Evolutionary conservation across 2,888 invertebrate species (phyloP), one percentile per base, ranked within the genome.

Genomic region (Lottia scabra): DNA sequence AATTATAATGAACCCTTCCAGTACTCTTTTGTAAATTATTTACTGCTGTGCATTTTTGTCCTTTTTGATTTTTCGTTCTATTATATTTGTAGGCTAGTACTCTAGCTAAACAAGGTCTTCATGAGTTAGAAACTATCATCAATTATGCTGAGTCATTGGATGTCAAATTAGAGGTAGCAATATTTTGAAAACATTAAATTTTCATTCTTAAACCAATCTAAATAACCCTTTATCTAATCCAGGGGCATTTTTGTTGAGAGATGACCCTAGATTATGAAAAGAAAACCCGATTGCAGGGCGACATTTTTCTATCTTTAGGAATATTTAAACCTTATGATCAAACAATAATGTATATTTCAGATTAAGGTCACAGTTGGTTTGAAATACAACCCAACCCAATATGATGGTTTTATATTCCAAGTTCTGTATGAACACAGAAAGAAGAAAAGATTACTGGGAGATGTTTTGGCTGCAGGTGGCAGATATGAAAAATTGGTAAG

Each of bases 111-210:
- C 92, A 93, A 75, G 95, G 94, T 0, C 87, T 96, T 0, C 91
- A 92, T 56, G 95, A 96, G 77, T 89, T 98, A 73, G 94, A 95
- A 83, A 91, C 91, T 0, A 93, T 96, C 2, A 92, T 93, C 27
- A 91, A 92, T 38, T 91, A 94, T 85, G 93, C 95, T 0, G 92
- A 93, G 83, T 92, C 92, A 45, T 91, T 96, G 67, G 96, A 95
- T 0, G 70, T 84, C 10, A 84, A 81, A 75, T 63, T 86, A 64
- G 80, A 82, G 68, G 86, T 85, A 77, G 56, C 75, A 77, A 63
- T 67, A 46, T 27, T 45, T 16, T 13, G 62, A n/a, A n/a, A n/a
- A n/a, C 27, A 16, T 67, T 45, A 45, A 5, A n/a, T 15, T 56
- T 16, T n/a, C 27, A 23, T 13, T n/a, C 16, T 67, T 19, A 10